Conservation (phyloP, 1,140 invertebrate genomes). For the Drosophila tristis region DNA sequence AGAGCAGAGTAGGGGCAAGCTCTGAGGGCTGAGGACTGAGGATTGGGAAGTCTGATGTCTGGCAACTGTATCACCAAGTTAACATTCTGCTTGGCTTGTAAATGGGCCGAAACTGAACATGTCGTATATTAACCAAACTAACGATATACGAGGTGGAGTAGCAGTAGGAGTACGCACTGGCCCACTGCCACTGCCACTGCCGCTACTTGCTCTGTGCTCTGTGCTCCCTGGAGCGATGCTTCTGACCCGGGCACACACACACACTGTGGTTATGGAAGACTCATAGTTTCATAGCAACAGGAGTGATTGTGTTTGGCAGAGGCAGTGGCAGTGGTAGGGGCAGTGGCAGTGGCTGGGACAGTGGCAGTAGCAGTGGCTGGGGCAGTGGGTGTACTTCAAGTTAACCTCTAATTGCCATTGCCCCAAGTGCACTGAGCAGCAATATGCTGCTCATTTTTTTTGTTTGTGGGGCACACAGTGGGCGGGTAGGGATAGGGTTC, state of each 20-base stretch:
- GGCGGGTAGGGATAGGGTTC: too few relatives aligned
- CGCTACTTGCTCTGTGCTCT: neutral
- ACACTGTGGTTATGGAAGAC: slow-evolving; percentile 37
- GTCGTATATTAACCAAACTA: slow-evolving; percentile 63
- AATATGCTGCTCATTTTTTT: slow-evolving; percentile 60
- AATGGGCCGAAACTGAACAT: slow-evolving; percentile 45
- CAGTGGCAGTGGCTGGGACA: too few relatives aligned
- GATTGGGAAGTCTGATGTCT: neutral
- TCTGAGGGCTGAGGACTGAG: neutral
- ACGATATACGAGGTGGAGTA: slow-evolving; percentile 25
- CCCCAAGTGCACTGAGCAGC: slow-evolving; percentile 67
- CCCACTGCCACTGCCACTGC: too few relatives aligned
- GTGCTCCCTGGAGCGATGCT: neutral
- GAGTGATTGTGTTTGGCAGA: slow-evolving; percentile 2
- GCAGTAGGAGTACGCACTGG: too few relatives aligned
- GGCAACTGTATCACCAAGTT: slow-evolving; percentile 43
- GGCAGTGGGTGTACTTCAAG: slow-evolving; percentile 37
- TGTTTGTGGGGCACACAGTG: neutral
- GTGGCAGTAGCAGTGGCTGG: too few relatives aligned
- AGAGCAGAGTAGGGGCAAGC: slow-evolving; percentile 1
- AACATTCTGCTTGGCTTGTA: slow-evolving; percentile 49
- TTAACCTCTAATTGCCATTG: slow-evolving; percentile 74
- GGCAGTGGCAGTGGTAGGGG: neutral
- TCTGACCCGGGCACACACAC: neutral
- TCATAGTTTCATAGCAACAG: slow-evolving; percentile 12